Percentiles rank a stretch among this genome's conserved stretches.
Evolutionary conservation across 2,113 vertebrate genomes (phyloP).

Genomic region (Neotoma lepida): DNA sequence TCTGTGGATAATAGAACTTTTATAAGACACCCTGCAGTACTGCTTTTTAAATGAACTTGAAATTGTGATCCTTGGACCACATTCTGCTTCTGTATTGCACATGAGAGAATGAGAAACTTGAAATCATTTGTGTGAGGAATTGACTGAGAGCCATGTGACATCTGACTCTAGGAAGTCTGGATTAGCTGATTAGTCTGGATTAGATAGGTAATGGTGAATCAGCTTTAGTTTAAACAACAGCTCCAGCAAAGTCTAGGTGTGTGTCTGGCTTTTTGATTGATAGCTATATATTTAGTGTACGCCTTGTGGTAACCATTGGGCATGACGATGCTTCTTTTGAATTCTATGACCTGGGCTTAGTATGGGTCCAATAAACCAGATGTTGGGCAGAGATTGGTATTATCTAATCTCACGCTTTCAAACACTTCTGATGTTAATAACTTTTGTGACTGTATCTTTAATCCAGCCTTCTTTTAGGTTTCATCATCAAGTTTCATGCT

Average conservation of each 20-base stretch:
- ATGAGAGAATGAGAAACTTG: slow-evolving; percentile 47
- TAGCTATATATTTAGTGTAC: neutral
- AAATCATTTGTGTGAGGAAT: slow-evolving; percentile 53
- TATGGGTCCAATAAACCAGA: neutral
- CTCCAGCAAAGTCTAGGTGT: neutral
- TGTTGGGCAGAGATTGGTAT: neutral
- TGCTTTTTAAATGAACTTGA: slow-evolving; percentile 22
- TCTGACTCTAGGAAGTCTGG: slow-evolving; percentile 44
- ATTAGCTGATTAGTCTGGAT: too few species aligned
- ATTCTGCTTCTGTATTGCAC: slow-evolving; percentile 47
- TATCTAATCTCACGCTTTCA: neutral
- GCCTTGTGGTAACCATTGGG: neutral
- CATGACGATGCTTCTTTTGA: neutral
- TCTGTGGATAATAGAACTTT: neutral
- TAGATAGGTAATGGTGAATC: neutral
- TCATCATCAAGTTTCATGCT: neutral
- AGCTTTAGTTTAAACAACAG: slow-evolving; percentile 47
- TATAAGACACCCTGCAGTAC: neutral
- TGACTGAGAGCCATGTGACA: slow-evolving; percentile 50
- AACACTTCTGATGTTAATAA: neutral
- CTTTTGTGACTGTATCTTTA: neutral
- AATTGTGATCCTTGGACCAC: slow-evolving; percentile 29
- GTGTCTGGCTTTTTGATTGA: neutral
- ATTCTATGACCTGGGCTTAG: neutral
- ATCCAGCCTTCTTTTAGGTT: neutral